Percentiles rank a stretch among this genome's conserved stretches.
Evolutionary conservation across 1,140 invertebrate genomes (phyloP).

Genomic region (Listronotus oregonensis): DNA sequence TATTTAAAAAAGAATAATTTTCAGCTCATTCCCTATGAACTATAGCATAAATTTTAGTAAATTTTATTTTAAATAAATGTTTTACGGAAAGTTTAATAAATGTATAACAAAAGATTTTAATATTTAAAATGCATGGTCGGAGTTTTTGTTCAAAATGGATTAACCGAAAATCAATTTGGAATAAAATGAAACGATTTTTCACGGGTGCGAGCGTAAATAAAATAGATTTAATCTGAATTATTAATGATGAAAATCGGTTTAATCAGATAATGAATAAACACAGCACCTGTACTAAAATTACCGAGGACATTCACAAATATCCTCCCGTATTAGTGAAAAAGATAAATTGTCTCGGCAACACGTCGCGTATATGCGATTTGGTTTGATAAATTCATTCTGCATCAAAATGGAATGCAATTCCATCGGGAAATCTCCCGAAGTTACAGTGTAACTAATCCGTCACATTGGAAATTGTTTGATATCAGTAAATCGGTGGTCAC

Average conservation of each 20-base stretch:
- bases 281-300: constrained; percentile 17
- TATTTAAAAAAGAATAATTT: no score
- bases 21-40: no score
- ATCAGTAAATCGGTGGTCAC: constrained; percentile 43
- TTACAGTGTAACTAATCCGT: constrained; percentile 39
- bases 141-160: neutral
- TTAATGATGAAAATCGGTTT: constrained; percentile 14
- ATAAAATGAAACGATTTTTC: constrained; percentile 16
- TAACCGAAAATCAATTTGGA: neutral
- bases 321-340: constrained; percentile 16
- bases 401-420: constrained; percentile 42
- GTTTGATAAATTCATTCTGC: constrained; percentile 34
- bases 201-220: constrained; percentile 4
- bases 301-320: constrained; percentile 11
- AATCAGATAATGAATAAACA: constrained; percentile 19
- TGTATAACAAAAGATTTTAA: no score
- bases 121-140: no score
- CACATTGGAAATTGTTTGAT: constrained; percentile 46
- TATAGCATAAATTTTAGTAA: no score
- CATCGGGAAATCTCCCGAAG: constrained; percentile 45
- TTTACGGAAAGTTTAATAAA: no score
- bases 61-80: no score
- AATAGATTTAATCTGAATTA: constrained; percentile 19
- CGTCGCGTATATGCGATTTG: constrained; percentile 11
- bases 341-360: constrained; percentile 12